Base-by-base conservation (phyloP, 2,888 invertebrate genomes). In the Luffia ferchaultella region DNA sequence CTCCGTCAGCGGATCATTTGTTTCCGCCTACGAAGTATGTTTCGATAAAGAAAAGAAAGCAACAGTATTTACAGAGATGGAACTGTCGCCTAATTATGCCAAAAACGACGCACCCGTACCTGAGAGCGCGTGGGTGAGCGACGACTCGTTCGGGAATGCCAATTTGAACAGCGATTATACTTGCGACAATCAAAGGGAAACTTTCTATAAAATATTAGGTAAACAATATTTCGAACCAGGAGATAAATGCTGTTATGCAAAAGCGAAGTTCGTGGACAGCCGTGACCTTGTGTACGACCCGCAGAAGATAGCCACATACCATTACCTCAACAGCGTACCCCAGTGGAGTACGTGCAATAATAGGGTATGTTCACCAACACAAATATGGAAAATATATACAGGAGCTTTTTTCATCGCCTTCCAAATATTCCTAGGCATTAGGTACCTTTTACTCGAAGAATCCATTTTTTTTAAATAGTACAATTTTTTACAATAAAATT, bases 311-410 rank as follows among this genome's bases (percentile, higher is more conserved):
- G 50, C 58, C 7, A 56, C 58, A 9, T 50, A 53, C n/a, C 53
- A 58, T 51, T 58, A 55, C 47, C 46, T 56, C 20, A 58, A 58
- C 44, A 48, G 53, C 1, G 55, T 56, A 18, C 58, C 58, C 9
- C 58, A 58, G 43, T 58, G 56, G 56, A 56, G 58, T 42, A 58
- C 56, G n/a, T 58, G 58, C 41, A 56, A 55, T 19, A 56, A 56
- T 45, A 51, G 53, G 53, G 58, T 58, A 51, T 52, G 30, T 15
- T 40, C n/a, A n/a, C n/a, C n/a, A n/a, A n/a, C n/a, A n/a, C n/a
- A n/a, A n/a, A n/a, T n/a, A n/a, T n/a, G n/a, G n/a, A n/a, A n/a
- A n/a, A n/a, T n/a, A n/a, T n/a, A n/a, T n/a, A n/a, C n/a, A n/a
- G n/a, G n/a, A n/a, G n/a, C n/a, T n/a, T n/a, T n/a, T n/a, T n/a